phyloP scores from a whole-genome alignment of 2,888 invertebrate genomes.

The Cyclophora punctaria region DNA sequence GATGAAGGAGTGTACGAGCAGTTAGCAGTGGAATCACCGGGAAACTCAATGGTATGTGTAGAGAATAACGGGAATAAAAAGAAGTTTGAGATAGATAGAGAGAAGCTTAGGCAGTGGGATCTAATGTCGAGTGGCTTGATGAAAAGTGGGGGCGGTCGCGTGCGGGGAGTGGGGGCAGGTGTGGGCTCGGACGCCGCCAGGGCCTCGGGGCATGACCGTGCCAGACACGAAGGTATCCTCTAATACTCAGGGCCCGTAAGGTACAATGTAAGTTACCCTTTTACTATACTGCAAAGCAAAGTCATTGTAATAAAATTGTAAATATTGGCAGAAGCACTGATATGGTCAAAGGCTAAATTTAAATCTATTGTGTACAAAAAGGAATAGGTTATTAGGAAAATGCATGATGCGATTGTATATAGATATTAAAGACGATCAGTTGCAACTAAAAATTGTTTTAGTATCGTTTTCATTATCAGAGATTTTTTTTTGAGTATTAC shows the following conservation, averaged over 20 bases:
- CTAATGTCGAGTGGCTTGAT: slow-evolving; percentile 88
- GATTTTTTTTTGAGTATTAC: no score
- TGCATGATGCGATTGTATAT: no score
- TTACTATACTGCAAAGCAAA: slow-evolving; percentile 62
- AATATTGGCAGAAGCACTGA: no score
- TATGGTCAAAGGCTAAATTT: no score
- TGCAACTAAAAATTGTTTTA: no score
- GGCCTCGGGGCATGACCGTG: slow-evolving; percentile 63
- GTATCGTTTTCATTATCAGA: no score
- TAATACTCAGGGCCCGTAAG: slow-evolving; percentile 63
- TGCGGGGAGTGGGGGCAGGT: slow-evolving; percentile 53
- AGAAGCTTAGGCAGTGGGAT: slow-evolving; percentile 91
- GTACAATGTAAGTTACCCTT: slow-evolving; percentile 66
- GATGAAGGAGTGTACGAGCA: slow-evolving; percentile 77
- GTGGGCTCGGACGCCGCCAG: slow-evolving; percentile 48
- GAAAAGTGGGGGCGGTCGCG: slow-evolving; percentile 61
- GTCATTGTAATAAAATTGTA: slow-evolving; percentile 33
- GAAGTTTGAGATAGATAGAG: slow-evolving; percentile 84
- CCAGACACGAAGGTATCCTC: slow-evolving; percentile 72
- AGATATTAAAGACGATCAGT: no score
- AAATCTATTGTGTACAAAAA: no score
- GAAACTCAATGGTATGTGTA: slow-evolving; percentile 23
- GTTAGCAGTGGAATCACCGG: slow-evolving; percentile 55
- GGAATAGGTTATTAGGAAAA: no score
- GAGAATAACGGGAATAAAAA: slow-evolving; percentile 34